Percentiles rank a stretch among this genome's conserved stretches.
phyloP scores from a whole-genome alignment of 2,888 invertebrate species.

The Anorthoa munda region DNA sequence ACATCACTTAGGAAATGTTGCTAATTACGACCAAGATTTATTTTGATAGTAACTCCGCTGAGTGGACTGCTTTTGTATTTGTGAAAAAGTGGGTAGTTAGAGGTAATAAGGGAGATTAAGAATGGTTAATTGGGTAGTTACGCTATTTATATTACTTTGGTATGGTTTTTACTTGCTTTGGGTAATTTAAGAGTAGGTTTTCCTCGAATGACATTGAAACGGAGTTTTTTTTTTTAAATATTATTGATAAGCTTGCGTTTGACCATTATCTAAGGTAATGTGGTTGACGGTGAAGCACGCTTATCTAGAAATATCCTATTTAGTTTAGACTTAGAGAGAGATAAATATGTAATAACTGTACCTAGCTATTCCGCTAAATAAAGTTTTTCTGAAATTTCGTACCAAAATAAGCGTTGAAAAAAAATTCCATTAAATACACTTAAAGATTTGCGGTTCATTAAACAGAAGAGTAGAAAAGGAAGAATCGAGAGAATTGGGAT shows the following conservation, averaged over 20 bases:
- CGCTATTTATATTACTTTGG: conserved; percentile 4
- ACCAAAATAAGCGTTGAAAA: background rate
- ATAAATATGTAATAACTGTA: background rate
- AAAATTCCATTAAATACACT: background rate
- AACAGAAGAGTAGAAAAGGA: conserved; percentile 2
- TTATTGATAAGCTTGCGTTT: too few relatives aligned
- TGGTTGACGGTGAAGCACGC: too few relatives aligned
- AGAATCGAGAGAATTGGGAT: background rate
- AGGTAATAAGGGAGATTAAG: conserved; percentile 16
- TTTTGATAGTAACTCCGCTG: conserved; percentile 40
- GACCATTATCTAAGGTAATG: too few relatives aligned
- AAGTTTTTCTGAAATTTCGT: background rate
- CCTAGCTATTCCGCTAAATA: background rate
- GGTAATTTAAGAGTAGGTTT: background rate
- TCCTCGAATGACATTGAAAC: background rate
- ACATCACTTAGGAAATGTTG: conserved; percentile 62
- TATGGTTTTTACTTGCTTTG: background rate
- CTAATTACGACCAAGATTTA: conserved; percentile 62
- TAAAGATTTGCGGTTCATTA: conserved; percentile 19
- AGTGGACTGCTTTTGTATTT: conserved; percentile 23
- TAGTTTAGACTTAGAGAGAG: too few relatives aligned
- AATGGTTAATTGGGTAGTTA: conserved; percentile 22
- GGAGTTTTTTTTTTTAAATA: too few relatives aligned
- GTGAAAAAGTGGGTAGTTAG: conserved; percentile 25
- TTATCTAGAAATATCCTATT: too few relatives aligned